A percentile compares a stretch with the other conserved stretches of the same genome.
Conservation (phyloP, 1,140 invertebrate genomes). For the Stratiolaelaps scimitus region DNA sequence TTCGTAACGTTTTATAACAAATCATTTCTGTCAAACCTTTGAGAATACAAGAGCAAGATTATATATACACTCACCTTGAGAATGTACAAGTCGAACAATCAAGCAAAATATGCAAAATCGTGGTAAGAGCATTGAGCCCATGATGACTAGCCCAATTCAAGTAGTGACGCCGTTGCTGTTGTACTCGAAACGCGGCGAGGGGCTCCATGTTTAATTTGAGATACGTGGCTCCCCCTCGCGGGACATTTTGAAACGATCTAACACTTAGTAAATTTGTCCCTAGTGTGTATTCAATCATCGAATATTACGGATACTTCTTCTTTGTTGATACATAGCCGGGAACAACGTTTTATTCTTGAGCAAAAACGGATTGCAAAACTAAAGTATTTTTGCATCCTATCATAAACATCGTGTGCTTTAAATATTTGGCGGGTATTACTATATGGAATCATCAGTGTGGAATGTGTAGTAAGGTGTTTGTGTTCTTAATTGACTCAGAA, state of each 20-base stretch:
- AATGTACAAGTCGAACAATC: not conserved
- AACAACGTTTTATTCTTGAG: too few relatives aligned
- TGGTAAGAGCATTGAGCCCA: not conserved
- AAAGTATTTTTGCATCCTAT: too few relatives aligned
- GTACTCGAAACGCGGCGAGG: not conserved
- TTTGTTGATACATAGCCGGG: too few relatives aligned
- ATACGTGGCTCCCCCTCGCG: slow-evolving; percentile 15
- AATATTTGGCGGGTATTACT: not conserved
- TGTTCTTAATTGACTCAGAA: not conserved
- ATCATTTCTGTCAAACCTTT: too few relatives aligned
- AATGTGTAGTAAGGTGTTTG: not conserved
- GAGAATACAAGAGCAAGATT: not conserved
- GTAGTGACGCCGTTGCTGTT: not conserved
- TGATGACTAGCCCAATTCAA: not conserved
- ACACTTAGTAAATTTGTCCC: not conserved
- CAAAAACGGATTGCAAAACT: too few relatives aligned
- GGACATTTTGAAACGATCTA: not conserved
- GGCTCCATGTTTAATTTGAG: not conserved
- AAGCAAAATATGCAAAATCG: not conserved
- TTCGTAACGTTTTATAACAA: not conserved
- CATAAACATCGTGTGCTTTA: too few relatives aligned
- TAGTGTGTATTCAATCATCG: not conserved
- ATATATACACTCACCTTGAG: not conserved
- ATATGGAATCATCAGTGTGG: not conserved
- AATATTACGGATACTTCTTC: too few relatives aligned